Evolutionary conservation across 2,888 invertebrate species (phyloP), one percentile per base, ranked within the genome.

Genomic region (Drosophila barbarae): DNA sequence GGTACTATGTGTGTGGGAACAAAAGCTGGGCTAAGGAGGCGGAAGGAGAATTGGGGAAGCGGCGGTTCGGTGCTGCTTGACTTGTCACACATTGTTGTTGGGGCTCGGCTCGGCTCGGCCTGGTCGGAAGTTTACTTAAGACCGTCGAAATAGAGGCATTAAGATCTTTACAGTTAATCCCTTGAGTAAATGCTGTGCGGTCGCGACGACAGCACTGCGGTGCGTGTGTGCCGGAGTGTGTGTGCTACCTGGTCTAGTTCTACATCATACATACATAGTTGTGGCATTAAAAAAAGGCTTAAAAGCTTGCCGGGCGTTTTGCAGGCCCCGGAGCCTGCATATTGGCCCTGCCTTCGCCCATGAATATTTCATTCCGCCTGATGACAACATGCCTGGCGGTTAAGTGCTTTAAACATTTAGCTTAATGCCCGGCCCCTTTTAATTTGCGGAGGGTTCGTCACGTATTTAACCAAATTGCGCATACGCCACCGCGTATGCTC

Each of bases 161-260:
- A 84, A 84, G 85, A 83, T 84, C 86, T 86, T 87, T 86, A 73
- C 77, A 83, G 86, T 86, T 87, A 87, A 87, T 87, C 87, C 86
- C 86, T 73, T 86, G 86, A 87, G 87, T 77, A 86, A 87, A 86
- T 82, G 86, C 81, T 81, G 73, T 77, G 75, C 67, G 72, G 79
- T 81, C 79, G 78, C 77, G 79, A 65, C 68, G 66, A 76, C 74
- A 74, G 63, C 68, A 60, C 66, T 64, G 55, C 72, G 71, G 63
- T 59, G 47, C 55, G 38, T 47, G 42, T 39, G 39, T 64, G 49
- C 63, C 36, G 4, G 61, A 51, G 49, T 47, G 52, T 50, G 41
- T 57, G 55, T 60, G 26, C 52, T 70, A 73, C 63, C 71, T 74
- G 59, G 67, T 71, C 79, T 81, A 76, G 71, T 77, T 82, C 82